A percentile compares a stretch with the other conserved stretches of the same genome.
Conservation (phyloP, 2,888 invertebrate species). For the Drosophila putrida region DNA sequence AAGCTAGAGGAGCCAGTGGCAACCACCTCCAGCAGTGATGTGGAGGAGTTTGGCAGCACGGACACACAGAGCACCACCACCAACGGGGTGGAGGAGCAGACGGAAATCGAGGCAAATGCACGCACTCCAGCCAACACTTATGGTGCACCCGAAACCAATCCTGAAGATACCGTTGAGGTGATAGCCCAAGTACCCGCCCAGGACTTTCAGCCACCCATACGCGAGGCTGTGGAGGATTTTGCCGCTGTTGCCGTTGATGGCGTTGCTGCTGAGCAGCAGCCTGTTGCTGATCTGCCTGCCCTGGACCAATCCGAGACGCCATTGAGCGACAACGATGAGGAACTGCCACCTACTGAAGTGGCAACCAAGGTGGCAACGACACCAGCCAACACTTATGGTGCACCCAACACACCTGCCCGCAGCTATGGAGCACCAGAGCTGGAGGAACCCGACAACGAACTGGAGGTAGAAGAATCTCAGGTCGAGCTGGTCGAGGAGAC, state of each 20-base stretch:
- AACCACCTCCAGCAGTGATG: conserved; percentile 36
- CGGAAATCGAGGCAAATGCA: conserved; percentile 41
- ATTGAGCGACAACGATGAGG: conserved; percentile 28
- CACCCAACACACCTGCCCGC: conserved; percentile 67
- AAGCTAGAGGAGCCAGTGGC: conserved; percentile 51
- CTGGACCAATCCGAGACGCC: conserved; percentile 57
- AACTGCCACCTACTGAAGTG: conserved; percentile 40
- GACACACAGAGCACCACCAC: conserved; percentile 6
- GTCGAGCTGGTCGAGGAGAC: conserved; percentile 72
- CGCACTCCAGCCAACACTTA: conserved; percentile 78
- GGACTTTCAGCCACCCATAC: conserved; percentile 82
- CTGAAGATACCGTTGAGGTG: conserved; percentile 64
- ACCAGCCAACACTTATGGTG: conserved; percentile 74
- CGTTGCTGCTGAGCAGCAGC: conserved; percentile 63
- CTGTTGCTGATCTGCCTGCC: conserved; percentile 83
- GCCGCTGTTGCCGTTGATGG: conserved; percentile 53
- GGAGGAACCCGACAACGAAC: conserved; percentile 59
- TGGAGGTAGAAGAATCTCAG: conserved; percentile 66
- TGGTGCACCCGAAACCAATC: conserved; percentile 62
- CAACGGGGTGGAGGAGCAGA: conserved; percentile 34
- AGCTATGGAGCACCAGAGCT: conserved; percentile 75
- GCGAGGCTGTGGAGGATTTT: conserved; percentile 76
- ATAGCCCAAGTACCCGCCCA: conserved; percentile 68
- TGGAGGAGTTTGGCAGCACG: conserved; percentile 50
- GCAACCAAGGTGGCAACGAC: conserved; percentile 39